These are phyloP conservation scores for Siniperca chuatsi DNA, from an alignment of 2,113 vertebrate genomes.

Conservation along the genomic window DNA sequence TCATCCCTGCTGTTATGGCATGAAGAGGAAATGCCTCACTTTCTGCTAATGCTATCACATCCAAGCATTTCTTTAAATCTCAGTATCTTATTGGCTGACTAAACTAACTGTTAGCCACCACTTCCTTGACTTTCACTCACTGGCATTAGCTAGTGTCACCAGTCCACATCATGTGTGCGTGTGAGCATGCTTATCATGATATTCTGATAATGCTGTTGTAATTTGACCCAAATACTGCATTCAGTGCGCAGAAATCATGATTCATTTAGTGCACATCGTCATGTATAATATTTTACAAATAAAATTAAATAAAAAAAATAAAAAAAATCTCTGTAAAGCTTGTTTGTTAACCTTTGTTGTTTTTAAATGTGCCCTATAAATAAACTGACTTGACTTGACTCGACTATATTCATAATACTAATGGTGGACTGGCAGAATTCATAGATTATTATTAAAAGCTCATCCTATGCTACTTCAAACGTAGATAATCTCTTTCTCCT, in stretches of 20 bases:
- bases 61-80: slow-evolving; percentile 7
- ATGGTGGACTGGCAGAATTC: not conserved
- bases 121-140: slow-evolving; percentile 30
- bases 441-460: not conserved
- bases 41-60: slow-evolving; percentile 19
- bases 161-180: slow-evolving; percentile 8
- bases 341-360: not conserved
- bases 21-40: slow-evolving; percentile 32
- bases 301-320: not conserved
- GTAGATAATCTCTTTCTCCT: not conserved
- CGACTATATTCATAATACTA: not conserved
- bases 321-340: not conserved
- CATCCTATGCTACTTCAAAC: not conserved
- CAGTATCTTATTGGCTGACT: slow-evolving; percentile 11
- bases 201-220: slow-evolving; percentile 40
- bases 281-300: not conserved
- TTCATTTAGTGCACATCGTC: not conserved
- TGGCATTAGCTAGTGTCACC: slow-evolving; percentile 18
- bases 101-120: slow-evolving; percentile 2
- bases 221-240: slow-evolving; percentile 41
- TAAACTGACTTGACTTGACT: not conserved
- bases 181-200: slow-evolving; percentile 18
- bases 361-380: not conserved
- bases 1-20: slow-evolving; percentile 43
- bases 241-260: not conserved